Conservation (phyloP, 2,113 vertebrate species). For the Scortum barcoo region DNA sequence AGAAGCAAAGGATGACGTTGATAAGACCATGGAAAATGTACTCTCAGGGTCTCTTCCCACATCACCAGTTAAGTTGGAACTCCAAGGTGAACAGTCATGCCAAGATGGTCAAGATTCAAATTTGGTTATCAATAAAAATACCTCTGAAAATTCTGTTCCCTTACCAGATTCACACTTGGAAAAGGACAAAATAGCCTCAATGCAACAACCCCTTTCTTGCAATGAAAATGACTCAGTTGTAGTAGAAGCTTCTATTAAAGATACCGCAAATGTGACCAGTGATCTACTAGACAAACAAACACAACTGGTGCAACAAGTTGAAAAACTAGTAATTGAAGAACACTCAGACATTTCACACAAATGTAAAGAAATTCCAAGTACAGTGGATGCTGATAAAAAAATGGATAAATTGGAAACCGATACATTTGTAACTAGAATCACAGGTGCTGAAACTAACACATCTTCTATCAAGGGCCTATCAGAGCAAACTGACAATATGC, state of each 20-base stretch:
- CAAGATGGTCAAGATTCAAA: slow-evolving; percentile 39
- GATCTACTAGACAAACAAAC: slow-evolving; percentile 38
- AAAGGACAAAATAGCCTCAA: slow-evolving; percentile 6
- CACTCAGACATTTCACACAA: slow-evolving; percentile 12
- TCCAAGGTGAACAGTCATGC: slow-evolving; percentile 16
- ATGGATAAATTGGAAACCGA: slow-evolving; percentile 17
- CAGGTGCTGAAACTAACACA: slow-evolving; percentile 19
- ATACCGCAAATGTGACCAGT: neutral
- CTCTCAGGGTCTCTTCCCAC: neutral
- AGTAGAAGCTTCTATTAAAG: slow-evolving; percentile 12
- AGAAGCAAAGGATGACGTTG: slow-evolving; percentile 8
- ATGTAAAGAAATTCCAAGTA: slow-evolving; percentile 24
- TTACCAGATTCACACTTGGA: slow-evolving; percentile 12
- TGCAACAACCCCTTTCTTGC: slow-evolving; percentile 17
- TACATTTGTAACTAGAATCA: slow-evolving; percentile 23
- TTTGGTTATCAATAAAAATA: neutral
- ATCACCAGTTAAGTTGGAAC: slow-evolving; percentile 12
- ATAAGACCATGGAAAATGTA: slow-evolving; percentile 18
- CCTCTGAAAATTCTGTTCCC: slow-evolving; percentile 8
- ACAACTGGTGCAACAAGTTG: neutral
- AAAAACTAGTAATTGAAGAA: neutral
- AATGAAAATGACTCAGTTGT: slow-evolving; percentile 24
- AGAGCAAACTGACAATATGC: slow-evolving; percentile 12
- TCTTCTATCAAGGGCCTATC: slow-evolving; percentile 1
- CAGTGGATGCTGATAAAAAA: slow-evolving; percentile 8